These are phyloP conservation scores for Melieria picta DNA, from an alignment of 2,888 invertebrate genomes.

Conservation along the genomic window DNA sequence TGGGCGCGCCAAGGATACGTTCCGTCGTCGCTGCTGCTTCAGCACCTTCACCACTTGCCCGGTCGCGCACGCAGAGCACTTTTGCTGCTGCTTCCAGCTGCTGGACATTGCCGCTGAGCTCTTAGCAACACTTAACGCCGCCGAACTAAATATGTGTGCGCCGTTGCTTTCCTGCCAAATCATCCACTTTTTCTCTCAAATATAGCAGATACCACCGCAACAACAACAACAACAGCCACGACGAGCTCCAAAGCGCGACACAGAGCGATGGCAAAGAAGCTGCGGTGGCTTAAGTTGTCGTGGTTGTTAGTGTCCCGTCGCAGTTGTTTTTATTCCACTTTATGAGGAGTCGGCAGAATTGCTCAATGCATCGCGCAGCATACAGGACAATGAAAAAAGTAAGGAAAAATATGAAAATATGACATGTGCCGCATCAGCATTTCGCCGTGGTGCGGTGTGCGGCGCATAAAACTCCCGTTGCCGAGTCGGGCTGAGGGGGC, in stretches of 20 bases:
- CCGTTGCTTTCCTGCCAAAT: too few relatives aligned
- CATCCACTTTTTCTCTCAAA: neutral
- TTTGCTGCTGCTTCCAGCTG: too few relatives aligned
- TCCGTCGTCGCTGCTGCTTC: too few relatives aligned
- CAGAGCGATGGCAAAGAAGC: neutral
- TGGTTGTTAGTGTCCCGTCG: neutral
- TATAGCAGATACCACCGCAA: neutral
- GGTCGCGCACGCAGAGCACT: too few relatives aligned
- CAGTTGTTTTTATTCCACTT: neutral
- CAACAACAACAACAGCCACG: neutral
- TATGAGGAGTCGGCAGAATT: neutral
- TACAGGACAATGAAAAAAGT: neutral
- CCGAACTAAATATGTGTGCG: too few relatives aligned
- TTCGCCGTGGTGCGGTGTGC: slow-evolving; percentile 23
- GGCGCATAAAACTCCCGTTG: neutral
- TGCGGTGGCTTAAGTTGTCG: neutral
- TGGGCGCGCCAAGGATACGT: too few relatives aligned
- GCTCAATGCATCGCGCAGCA: neutral
- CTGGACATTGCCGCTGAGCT: too few relatives aligned
- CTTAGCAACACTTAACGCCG: too few relatives aligned
- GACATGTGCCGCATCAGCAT: slow-evolving; percentile 47
- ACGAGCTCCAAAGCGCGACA: neutral
- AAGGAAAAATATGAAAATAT: slow-evolving; percentile 8
- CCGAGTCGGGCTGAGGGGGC: neutral
- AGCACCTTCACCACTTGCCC: too few relatives aligned